Evolutionary conservation across 2,797 vertebrate genomes (phyloP), one percentile per base, ranked within the genome.

Genomic region (Xenopus petersii): DNA sequence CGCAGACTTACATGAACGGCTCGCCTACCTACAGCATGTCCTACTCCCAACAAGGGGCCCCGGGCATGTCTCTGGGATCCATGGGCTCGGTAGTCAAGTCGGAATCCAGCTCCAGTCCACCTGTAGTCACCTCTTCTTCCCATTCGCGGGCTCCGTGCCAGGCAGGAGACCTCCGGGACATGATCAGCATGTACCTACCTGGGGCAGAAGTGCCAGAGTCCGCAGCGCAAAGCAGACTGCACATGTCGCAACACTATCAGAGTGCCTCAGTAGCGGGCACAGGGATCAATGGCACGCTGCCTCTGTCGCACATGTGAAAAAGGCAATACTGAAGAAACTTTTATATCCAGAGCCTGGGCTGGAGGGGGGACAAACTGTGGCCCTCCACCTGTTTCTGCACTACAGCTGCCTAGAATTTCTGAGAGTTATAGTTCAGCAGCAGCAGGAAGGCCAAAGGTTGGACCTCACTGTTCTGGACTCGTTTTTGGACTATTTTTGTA

Each of bases 101-200:
- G 93, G 98, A 90, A 93, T 96, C 82, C 96, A 95, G 85, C 94
- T 95, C 86, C 98, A 96, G 88, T 95, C 97, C 77, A 94, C 96
- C 60, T 26, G 77, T 79, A 17, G 77, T 96, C 88, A 97, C 95
- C 77, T 97, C 96, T 51, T 96, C 96, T 68, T 96, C 97, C 82
- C 96, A 98, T 83, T 89, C 93, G 42, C 89, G 96, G 87, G 94
- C 92, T 82, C 93, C 91, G 71, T 98, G 97, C 91, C 96, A 98
- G 88, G 94, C 94, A 82, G 97, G 96, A 56, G 97, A 98, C 88
- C 95, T 98, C 83, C 92, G 97, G 94, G 97, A 99, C 95, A 99
- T 99, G 97, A 99, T 99, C 95, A 98, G 96, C 93, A 99, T 99
- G 97, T 99, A 98, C 90, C 93, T 98, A 82, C 97, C 97, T 75